A percentile compares a stretch with the other conserved stretches of the same genome.
These are phyloP conservation scores for Orestias chungarensis DNA, from an alignment of 2,797 vertebrate genomes.

Conservation along the genomic window DNA sequence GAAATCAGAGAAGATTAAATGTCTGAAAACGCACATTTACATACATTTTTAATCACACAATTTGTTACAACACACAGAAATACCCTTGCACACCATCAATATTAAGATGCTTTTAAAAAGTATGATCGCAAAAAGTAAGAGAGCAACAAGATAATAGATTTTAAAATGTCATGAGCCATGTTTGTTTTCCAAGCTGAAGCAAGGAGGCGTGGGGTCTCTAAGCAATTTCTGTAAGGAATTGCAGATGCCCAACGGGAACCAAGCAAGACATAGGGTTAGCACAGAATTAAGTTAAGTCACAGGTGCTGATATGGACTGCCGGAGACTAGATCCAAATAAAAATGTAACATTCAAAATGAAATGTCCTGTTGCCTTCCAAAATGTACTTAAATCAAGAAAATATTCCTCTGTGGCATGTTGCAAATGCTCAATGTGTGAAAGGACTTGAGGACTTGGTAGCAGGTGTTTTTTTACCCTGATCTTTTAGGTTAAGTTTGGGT, in stretches of 20 bases:
- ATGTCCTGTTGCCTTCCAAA: constrained; percentile 29
- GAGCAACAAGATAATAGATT: background rate
- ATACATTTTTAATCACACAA: too few species aligned
- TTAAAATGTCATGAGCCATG: background rate
- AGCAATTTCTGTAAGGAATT: constrained; percentile 20
- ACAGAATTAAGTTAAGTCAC: constrained; percentile 29
- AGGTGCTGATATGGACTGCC: constrained; percentile 32
- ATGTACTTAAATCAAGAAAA: constrained; percentile 22
- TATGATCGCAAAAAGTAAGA: background rate
- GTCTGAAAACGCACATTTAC: too few species aligned
- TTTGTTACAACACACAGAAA: background rate
- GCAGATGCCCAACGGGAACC: constrained; percentile 20
- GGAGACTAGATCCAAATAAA: constrained; percentile 40
- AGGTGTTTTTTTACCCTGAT: constrained; percentile 31
- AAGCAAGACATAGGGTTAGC: constrained; percentile 10
- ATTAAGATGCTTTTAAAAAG: background rate
- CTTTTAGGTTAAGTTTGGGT: constrained; percentile 42
- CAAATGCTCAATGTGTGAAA: constrained; percentile 6
- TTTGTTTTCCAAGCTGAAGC: background rate
- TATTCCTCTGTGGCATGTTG: constrained; percentile 7
- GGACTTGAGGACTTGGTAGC: constrained; percentile 22
- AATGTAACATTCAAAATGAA: constrained; percentile 44
- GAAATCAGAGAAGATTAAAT: background rate
- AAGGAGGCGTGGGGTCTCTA: background rate
- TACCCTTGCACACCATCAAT: background rate